phyloP scores from a whole-genome alignment of 2,797 vertebrate genomes.

The Masticophis lateralis region DNA sequence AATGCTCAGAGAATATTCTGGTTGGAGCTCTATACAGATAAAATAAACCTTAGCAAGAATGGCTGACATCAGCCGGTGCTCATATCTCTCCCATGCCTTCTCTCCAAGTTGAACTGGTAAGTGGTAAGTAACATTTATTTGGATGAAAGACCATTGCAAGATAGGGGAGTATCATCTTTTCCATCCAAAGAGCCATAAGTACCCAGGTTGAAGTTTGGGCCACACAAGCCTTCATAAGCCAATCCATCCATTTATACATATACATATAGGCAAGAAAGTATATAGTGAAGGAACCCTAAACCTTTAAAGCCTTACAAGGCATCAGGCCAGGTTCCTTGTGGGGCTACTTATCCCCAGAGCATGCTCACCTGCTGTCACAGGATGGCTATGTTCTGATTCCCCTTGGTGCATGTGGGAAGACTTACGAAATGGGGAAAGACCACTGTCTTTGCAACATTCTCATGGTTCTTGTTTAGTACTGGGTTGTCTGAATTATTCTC shows the following conservation, averaged over 20 bases:
- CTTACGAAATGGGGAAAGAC: neutral
- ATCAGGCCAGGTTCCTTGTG: neutral
- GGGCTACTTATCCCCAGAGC: neutral
- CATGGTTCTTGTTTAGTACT: neutral
- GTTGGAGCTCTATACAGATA: neutral
- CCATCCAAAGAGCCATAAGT: neutral
- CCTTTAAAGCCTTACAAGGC: neutral
- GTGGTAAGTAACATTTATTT: no score
- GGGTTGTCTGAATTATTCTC: neutral
- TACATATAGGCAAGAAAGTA: neutral
- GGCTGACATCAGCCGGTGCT: neutral
- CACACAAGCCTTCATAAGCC: neutral
- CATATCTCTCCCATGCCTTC: neutral
- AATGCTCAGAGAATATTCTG: neutral
- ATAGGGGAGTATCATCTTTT: neutral
- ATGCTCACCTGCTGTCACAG: neutral
- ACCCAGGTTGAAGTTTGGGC: neutral
- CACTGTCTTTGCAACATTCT: neutral
- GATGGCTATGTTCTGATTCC: neutral
- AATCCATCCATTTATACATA: neutral
- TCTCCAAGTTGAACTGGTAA: neutral
- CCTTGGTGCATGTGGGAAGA: neutral
- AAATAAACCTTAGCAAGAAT: neutral
- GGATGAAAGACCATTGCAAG: neutral
- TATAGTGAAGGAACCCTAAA: neutral